Evolutionary conservation across 1,140 invertebrate genomes (phyloP).

Genomic region (Zaprionus davidi): DNA sequence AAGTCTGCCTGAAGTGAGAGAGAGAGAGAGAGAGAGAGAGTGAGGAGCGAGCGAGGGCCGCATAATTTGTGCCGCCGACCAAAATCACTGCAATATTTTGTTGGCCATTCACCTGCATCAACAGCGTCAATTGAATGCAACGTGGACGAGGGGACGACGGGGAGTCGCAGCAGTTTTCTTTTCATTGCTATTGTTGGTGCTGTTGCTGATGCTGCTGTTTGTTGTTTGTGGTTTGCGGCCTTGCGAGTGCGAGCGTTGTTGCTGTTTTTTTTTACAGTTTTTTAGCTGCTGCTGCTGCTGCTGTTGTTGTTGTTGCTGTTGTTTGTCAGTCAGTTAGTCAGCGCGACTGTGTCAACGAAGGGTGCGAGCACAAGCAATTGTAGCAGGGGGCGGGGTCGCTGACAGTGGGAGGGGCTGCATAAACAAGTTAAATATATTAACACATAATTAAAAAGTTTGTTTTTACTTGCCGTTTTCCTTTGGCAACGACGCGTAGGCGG

Average conservation of each 20-base stretch:
- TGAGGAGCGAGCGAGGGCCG: conserved; percentile 16
- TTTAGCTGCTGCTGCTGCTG: background rate
- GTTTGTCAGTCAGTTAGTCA: conserved; percentile 35
- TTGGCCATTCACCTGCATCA: conserved; percentile 56
- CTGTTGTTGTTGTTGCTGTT: conserved; percentile 5
- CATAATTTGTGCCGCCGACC: conserved; percentile 68
- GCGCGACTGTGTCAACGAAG: conserved; percentile 9
- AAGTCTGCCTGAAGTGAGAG: background rate
- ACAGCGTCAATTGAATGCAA: conserved; percentile 15
- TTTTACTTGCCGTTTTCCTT: conserved; percentile 9
- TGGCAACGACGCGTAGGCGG: background rate
- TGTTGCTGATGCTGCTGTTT: conserved; percentile 14
- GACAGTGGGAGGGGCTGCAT: conserved; percentile 13
- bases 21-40: background rate
- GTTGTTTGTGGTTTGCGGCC: conserved; percentile 29
- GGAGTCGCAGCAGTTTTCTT: conserved; percentile 23
- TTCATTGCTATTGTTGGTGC: conserved; percentile 26
- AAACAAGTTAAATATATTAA: conserved; percentile 57
- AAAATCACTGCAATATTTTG: conserved; percentile 80
- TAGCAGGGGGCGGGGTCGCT: background rate
- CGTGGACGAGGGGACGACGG: background rate
- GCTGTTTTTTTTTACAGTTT: conserved; percentile 2
- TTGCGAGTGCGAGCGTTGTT: conserved; percentile 10
- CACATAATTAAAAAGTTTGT: conserved; percentile 72
- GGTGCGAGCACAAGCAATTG: background rate